Evolutionary conservation across 2,888 invertebrate species (phyloP).

Genomic region (Sphaeridia pumilis): DNA sequence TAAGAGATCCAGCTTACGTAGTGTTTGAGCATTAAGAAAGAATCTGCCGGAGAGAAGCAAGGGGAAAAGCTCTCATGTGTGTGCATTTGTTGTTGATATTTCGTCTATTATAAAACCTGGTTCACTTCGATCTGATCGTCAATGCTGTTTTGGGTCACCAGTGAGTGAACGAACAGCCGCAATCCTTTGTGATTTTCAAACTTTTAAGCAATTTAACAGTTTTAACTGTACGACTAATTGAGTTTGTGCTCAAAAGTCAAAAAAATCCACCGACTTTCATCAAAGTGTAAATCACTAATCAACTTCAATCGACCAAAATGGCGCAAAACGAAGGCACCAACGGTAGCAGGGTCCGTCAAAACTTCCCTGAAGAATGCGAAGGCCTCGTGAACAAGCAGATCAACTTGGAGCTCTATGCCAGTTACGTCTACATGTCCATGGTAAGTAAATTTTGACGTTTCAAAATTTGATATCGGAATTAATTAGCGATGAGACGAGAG

Average conservation of each 20-base stretch:
- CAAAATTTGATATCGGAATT: too few relatives aligned
- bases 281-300: not conserved
- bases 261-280: not conserved
- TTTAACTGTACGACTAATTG: not conserved
- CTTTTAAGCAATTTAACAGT: not conserved
- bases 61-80: too few relatives aligned
- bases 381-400: slow-evolving; percentile 57
- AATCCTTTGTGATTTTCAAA: not conserved
- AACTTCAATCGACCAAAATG: not conserved
- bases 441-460: too few relatives aligned
- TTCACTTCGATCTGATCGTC: slow-evolving; percentile 12
- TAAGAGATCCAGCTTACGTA: too few relatives aligned
- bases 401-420: slow-evolving; percentile 59
- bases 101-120: slow-evolving; percentile 6
- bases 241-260: not conserved
- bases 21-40: too few relatives aligned
- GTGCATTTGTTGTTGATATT: not conserved
- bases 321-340: not conserved
- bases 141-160: slow-evolving; percentile 36
- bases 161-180: slow-evolving; percentile 35
- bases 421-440: slow-evolving; percentile 63
- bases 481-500: too few relatives aligned
- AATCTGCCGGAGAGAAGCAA: too few relatives aligned
- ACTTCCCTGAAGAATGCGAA: slow-evolving; percentile 54
- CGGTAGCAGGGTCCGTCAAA: slow-evolving; percentile 46